Percentiles rank a stretch among this genome's conserved stretches.
Conservation (phyloP, 2,888 invertebrate species). For the Netelia virgata region DNA sequence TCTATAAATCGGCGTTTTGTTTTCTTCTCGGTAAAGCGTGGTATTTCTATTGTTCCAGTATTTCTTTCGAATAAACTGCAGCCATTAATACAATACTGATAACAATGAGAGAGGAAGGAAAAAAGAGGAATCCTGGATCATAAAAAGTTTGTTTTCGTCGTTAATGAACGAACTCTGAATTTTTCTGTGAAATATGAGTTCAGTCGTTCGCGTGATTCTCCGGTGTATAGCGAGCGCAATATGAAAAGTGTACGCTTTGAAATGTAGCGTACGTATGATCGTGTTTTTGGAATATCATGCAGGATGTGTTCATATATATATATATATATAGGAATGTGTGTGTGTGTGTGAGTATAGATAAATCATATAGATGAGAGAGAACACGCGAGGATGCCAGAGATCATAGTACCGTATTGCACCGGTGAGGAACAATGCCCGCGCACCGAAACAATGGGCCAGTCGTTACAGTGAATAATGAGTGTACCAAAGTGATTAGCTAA, state of each 20-base stretch:
- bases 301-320: conserved; percentile 16
- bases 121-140: not conserved
- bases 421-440: conserved; percentile 50
- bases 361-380: not conserved
- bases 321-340: not conserved
- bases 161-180: conserved; percentile 6
- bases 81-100: too few species aligned
- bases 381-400: conserved; percentile 22
- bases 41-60: too few species aligned
- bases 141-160: not conserved
- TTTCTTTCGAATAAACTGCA: too few species aligned
- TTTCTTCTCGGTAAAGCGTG: too few species aligned
- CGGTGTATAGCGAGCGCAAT: not conserved
- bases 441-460: conserved; percentile 58
- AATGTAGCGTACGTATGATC: not conserved
- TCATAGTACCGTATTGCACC: conserved; percentile 46
- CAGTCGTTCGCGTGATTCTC: not conserved
- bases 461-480: conserved; percentile 64
- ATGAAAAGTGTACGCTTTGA: conserved; percentile 13
- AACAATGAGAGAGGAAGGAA: not conserved
- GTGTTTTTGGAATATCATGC: conserved; percentile 35
- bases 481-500: conserved; percentile 65
- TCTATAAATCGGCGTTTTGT: not conserved
- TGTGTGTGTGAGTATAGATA: not conserved
- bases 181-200: conserved; percentile 10